These are phyloP conservation scores for Vulpes ferrilata DNA, from an alignment of 2,113 vertebrate genomes.

Conservation along the genomic window DNA sequence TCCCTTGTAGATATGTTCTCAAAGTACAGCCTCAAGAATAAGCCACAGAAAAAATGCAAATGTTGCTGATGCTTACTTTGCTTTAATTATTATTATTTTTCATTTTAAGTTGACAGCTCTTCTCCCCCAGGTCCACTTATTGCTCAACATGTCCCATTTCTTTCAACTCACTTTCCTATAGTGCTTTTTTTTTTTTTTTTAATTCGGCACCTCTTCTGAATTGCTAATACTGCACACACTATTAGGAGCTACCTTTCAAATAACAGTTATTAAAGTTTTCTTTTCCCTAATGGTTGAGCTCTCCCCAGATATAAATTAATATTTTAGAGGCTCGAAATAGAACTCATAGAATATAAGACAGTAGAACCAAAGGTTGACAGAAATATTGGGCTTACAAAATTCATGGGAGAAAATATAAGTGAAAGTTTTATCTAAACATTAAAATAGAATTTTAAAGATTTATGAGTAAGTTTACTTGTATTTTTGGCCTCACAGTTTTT, in stretches of 20 bases:
- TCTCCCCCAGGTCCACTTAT: not conserved
- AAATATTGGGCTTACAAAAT: not conserved
- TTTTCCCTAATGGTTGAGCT: conserved; percentile 8
- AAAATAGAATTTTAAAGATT: not conserved
- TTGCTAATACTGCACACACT: not conserved
- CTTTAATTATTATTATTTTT: conserved; percentile 53
- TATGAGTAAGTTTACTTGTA: not conserved
- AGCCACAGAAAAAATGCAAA: not conserved
- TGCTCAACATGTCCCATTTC: not conserved
- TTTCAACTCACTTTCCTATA: not conserved
- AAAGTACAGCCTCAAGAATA: not conserved
- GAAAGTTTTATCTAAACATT: not conserved
- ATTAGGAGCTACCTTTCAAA: not conserved
- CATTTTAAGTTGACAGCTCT: not conserved
- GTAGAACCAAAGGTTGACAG: not conserved
- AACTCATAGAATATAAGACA: not conserved
- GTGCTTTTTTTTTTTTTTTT: not conserved
- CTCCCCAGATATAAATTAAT: not conserved
- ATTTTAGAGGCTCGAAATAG: not conserved
- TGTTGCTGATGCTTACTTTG: not conserved
- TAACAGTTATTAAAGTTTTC: not conserved
- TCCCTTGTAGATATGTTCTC: not conserved
- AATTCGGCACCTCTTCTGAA: not conserved
- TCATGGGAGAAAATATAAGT: not conserved
- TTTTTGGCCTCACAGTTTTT: not conserved